These are phyloP conservation scores for Hoplostethus mediterraneus DNA, from an alignment of 2,797 vertebrate genomes.

Conservation along the genomic window DNA sequence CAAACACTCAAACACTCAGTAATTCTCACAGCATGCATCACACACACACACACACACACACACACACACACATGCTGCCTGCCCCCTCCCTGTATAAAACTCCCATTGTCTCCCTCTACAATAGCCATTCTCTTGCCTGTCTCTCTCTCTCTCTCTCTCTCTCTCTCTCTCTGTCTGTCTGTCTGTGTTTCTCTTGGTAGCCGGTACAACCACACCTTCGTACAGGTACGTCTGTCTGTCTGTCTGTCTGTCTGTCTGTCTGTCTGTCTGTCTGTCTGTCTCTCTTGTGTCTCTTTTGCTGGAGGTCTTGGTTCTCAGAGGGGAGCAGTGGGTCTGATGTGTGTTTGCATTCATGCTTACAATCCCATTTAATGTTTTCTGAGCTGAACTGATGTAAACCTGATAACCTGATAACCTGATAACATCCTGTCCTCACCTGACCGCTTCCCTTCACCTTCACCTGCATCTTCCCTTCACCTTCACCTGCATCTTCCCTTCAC, in stretches of 20 bases:
- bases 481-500: no score
- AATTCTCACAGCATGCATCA: conserved; percentile 62
- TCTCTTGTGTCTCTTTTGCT: no score
- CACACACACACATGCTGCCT: conserved; percentile 4
- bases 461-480: no score
- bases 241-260: neutral
- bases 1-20: conserved; percentile 51
- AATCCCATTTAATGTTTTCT: no score
- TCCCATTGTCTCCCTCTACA: conserved; percentile 43
- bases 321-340: no score
- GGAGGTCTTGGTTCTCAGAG: no score
- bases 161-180: conserved; percentile 27
- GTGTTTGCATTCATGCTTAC: no score
- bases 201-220: conserved; percentile 2
- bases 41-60: conserved; percentile 44
- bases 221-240: conserved; percentile 16
- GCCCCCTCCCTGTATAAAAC: conserved; percentile 78
- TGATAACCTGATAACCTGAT: no score
- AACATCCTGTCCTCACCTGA: no score
- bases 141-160: conserved; percentile 33
- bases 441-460: no score
- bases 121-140: conserved; percentile 51
- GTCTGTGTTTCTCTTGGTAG: neutral
- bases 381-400: no score
- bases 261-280: neutral